Percentiles rank a stretch among this genome's conserved stretches.
phyloP scores from a whole-genome alignment of 2,888 invertebrate genomes.

The Odontocolon sp. region DNA sequence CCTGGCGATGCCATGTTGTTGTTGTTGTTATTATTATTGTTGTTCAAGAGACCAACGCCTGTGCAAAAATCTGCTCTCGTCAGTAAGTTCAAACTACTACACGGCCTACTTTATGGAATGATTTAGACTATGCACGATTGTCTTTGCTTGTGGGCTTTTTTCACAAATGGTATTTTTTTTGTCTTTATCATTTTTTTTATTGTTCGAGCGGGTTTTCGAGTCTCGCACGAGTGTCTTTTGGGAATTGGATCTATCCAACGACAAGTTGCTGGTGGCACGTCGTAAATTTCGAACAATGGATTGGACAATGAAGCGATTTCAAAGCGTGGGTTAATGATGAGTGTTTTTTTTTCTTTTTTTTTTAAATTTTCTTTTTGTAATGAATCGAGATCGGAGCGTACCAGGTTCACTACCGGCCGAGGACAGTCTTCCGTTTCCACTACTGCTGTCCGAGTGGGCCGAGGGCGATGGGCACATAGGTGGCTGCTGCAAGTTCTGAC shows the following conservation, averaged over 20 bases:
- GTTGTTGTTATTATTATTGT: conserved; percentile 86
- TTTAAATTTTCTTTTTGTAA: conserved; percentile 26
- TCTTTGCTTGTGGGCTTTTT: neutral
- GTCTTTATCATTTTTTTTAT: conserved; percentile 6
- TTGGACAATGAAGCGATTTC: neutral
- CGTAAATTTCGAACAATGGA: neutral
- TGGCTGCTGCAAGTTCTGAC: conserved; percentile 82
- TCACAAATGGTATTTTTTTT: neutral
- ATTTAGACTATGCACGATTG: conserved; percentile 2
- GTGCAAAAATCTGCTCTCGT: conserved; percentile 82
- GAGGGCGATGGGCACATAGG: conserved; percentile 91
- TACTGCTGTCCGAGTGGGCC: conserved; percentile 93
- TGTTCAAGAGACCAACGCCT: conserved; percentile 86
- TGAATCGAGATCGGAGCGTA: conserved; percentile 71
- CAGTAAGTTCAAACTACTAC: conserved; percentile 68
- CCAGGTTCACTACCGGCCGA: conserved; percentile 90
- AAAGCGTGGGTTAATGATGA: neutral
- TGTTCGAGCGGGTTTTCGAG: conserved; percentile 49
- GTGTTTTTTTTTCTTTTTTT: conserved; percentile 6
- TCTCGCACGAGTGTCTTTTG: conserved; percentile 42
- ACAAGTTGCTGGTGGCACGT: neutral
- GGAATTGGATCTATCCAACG: conserved; percentile 18
- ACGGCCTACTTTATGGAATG: neutral
- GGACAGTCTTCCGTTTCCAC: conserved; percentile 89
- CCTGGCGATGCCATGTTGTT: conserved; percentile 82